Percentiles rank a stretch among this genome's conserved stretches.
These are phyloP conservation scores for Pasiphila rectangulata DNA, from an alignment of 2,888 invertebrate species.

Conservation along the genomic window DNA sequence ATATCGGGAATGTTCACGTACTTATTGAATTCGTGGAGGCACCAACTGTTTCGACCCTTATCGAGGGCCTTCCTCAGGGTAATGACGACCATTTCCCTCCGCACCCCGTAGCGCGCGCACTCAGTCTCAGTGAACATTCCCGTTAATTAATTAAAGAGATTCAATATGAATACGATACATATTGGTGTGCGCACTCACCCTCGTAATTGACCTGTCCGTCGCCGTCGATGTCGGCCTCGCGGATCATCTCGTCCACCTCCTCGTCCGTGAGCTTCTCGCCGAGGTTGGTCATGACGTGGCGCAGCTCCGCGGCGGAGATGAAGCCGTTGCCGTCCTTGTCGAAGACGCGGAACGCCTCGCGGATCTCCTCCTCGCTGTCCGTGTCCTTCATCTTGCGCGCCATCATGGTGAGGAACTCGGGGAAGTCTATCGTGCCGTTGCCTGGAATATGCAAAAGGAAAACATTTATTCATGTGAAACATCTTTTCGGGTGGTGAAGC, in stretches of 20 bases:
- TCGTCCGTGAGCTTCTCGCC: constrained; percentile 99
- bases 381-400: constrained; percentile 99
- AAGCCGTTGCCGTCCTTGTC: constrained; percentile 99
- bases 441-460: constrained; percentile 79
- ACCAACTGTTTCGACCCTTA: too few species aligned
- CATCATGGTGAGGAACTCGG: constrained; percentile 99
- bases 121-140: too few species aligned
- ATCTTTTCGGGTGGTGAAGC: too few species aligned
- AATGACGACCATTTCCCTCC: too few species aligned
- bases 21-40: too few species aligned
- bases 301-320: constrained; percentile 98
- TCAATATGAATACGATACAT: background rate
- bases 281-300: constrained; percentile 99
- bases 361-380: constrained; percentile 99
- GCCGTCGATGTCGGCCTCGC: constrained; percentile 99
- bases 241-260: constrained; percentile 99
- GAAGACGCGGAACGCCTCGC: constrained; percentile 99
- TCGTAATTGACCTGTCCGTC: constrained; percentile 99
- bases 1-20: too few species aligned
- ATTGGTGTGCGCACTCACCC: constrained; percentile 78
- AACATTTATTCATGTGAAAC: too few species aligned
- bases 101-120: too few species aligned
- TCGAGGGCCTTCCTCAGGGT: too few species aligned
- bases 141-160: too few species aligned
- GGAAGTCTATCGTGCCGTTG: constrained; percentile 99